Percentiles rank a stretch among this genome's conserved stretches.
Conservation (phyloP, 1,140 invertebrate species). For the Battus philenor region DNA sequence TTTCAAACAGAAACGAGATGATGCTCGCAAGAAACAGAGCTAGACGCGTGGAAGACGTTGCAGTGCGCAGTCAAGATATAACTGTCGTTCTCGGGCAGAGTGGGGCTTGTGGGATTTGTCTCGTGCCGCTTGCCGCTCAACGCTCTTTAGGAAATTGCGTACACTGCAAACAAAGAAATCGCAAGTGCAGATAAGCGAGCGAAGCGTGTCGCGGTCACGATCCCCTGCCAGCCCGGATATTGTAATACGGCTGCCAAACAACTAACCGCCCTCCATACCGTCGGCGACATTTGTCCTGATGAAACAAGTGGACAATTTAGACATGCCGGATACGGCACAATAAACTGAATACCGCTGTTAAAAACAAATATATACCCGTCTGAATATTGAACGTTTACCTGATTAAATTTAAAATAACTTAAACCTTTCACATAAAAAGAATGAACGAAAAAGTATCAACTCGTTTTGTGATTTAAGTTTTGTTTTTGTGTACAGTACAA, state of each 20-base stretch:
- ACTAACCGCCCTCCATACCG: not conserved
- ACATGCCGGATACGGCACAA: no score
- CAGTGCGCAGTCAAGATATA: conserved; percentile 38
- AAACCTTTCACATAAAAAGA: no score
- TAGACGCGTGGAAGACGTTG: conserved; percentile 20
- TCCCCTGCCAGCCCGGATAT: conserved; percentile 18
- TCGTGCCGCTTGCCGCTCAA: conserved; percentile 26
- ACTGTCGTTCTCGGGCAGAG: conserved; percentile 43
- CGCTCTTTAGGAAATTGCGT: conserved; percentile 63
- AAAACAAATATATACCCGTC: no score
- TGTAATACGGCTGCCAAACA: not conserved
- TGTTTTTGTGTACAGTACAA: no score
- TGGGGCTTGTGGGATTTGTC: conserved; percentile 47
- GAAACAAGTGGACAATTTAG: no score
- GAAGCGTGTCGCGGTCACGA: conserved; percentile 44
- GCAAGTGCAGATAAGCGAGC: conserved; percentile 49
- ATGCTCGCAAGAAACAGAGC: conserved; percentile 39
- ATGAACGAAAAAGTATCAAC: no score
- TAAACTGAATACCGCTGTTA: no score
- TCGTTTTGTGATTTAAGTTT: no score
- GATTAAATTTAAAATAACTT: no score
- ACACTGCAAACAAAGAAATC: conserved; percentile 67
- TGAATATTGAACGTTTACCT: no score
- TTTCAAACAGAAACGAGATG: conserved; percentile 22
- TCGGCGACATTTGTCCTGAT: not conserved